Base-by-base conservation (phyloP, 1,140 invertebrate genomes). In the Aphelinus atriplicis region DNA sequence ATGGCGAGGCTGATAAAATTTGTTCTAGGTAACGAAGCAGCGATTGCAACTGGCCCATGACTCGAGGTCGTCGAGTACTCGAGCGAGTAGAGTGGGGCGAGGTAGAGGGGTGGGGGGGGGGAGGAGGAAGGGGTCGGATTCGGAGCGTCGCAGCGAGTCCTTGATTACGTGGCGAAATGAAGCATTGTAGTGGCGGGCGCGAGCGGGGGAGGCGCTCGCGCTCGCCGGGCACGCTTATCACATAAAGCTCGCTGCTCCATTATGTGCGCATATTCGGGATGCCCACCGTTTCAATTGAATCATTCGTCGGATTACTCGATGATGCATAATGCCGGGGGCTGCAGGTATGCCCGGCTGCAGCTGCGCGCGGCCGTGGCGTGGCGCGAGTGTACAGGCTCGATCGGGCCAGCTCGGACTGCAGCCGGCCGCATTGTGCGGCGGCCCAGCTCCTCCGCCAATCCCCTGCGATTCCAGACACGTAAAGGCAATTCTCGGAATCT, bases 281-380 rank as follows among this genome's bases (percentile, higher is more conserved):
- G 80, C 85, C 86, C 78, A 78, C 78, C 78, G 83, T 77, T 83
- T 86, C 84, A 85, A 87, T 88, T 86, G 86, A 88, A 88, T 87
- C 85, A 84, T 85, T 86, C 84, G 82, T 82, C 83, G 85, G 85
- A 87, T 88, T 88, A 87, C 80, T 84, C 85, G 86, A 86, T 87
- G 85, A 87, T 83, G 85, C 84, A 87, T 88, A 85, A 87, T 86
- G 84, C 82, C 73, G 74, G 78, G 74, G 61, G 81, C 75, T 80
- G 80, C 78, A 26, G 26, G 26, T 26, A 26, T 26, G 26, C 26
- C 26, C 26, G 26, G 26, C 26, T 26, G 26, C 26, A 80, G 81
- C 78, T 71, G 78, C 75, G 69, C 53, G 53, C 48, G 76, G 76
- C 77, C 78, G 73, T 26, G 69, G 50, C 66, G 57, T 77, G 67